A percentile compares a stretch with the other conserved stretches of the same genome.
phyloP scores from a whole-genome alignment of 2,113 vertebrate genomes.

The Albula goreensis region DNA sequence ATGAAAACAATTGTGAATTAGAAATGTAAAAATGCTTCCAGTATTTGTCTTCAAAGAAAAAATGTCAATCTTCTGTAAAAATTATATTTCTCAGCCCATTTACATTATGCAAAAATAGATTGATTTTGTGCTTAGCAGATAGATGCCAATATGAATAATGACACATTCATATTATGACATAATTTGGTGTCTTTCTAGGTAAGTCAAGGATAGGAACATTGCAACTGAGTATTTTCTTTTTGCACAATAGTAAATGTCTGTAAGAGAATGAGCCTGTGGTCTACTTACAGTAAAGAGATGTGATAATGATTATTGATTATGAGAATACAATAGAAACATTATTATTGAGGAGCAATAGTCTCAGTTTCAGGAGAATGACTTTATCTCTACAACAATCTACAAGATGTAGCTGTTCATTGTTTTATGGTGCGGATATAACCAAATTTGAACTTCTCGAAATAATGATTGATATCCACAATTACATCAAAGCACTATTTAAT shows the following conservation, averaged over 20 bases:
- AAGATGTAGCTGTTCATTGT: too few species aligned
- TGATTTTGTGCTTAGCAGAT: neutral
- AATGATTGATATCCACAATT: too few species aligned
- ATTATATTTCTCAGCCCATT: neutral
- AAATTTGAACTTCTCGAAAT: too few species aligned
- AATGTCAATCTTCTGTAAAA: neutral
- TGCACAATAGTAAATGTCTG: too few species aligned
- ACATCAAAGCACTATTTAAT: too few species aligned
- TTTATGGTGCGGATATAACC: too few species aligned
- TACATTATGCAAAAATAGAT: constrained; percentile 3
- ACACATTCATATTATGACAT: neutral
- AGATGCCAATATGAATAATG: neutral
- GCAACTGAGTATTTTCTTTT: too few species aligned
- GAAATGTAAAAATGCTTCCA: too few species aligned
- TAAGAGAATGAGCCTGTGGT: neutral
- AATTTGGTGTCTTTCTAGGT: neutral
- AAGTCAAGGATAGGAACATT: too few species aligned
- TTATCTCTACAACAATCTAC: neutral
- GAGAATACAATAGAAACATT: neutral
- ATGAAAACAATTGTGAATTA: too few species aligned
- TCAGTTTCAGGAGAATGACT: too few species aligned
- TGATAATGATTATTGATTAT: neutral
- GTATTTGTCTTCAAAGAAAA: too few species aligned
- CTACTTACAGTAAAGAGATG: neutral
- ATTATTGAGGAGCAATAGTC: neutral